phyloP scores from a whole-genome alignment of 1,140 invertebrate species.

The Orius insidiosus region DNA sequence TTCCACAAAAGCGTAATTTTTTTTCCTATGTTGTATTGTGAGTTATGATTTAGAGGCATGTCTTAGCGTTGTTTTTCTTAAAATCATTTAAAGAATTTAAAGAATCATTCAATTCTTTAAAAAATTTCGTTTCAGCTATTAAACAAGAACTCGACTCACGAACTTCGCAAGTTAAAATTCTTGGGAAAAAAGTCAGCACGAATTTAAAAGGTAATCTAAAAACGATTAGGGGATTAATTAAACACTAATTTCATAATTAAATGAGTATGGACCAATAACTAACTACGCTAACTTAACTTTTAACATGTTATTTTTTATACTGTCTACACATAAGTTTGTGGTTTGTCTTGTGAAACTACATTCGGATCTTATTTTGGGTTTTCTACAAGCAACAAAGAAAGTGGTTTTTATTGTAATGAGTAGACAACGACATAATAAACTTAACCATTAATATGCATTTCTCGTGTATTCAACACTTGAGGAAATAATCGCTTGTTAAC shows the following conservation, averaged over 20 bases:
- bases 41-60: no score
- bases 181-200: slow-evolving; percentile 19
- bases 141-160: slow-evolving; percentile 19
- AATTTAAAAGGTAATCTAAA: slow-evolving; percentile 18
- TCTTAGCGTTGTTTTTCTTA: no score
- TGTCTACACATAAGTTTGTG: neutral
- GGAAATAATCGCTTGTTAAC: no score
- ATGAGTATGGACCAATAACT: neutral
- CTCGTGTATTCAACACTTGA: neutral
- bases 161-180: slow-evolving; percentile 18
- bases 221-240: neutral
- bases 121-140: slow-evolving; percentile 19
- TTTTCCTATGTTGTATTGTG: no score
- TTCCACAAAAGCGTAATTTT: neutral
- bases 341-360: neutral
- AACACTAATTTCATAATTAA: no score
- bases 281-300: no score
- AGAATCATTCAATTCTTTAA: no score
- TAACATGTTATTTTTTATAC: no score
- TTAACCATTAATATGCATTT: no score
- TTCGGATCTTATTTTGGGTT: neutral
- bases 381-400: neutral
- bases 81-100: no score
- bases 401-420: no score
- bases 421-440: no score